Conservation (phyloP, 2,888 invertebrate species). For the Dolomedes plantarius region DNA sequence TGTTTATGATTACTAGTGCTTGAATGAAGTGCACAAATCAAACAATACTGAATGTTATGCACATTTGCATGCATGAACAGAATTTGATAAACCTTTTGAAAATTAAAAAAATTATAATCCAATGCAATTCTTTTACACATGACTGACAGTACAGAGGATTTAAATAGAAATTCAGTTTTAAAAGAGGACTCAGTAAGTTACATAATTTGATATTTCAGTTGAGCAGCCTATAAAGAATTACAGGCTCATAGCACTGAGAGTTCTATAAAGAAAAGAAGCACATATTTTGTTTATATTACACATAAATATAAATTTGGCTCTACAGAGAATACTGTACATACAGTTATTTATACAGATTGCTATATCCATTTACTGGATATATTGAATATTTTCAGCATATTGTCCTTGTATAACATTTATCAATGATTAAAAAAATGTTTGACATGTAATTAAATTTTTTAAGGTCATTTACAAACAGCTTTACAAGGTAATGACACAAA, state of each 20-base stretch:
- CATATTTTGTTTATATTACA: conserved; percentile 12
- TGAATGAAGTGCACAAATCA: conserved; percentile 62
- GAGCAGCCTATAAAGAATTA: conserved; percentile 19
- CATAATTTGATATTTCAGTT: background rate
- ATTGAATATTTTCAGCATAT: background rate
- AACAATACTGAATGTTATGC: conserved; percentile 7
- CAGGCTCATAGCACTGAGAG: conserved; percentile 37
- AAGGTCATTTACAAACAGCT: too few relatives aligned
- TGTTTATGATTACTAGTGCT: conserved; percentile 48
- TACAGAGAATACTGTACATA: conserved; percentile 26
- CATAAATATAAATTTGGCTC: conserved; percentile 33
- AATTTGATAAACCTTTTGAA: too few relatives aligned
- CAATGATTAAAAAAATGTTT: too few relatives aligned
- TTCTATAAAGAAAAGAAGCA: conserved; percentile 28
- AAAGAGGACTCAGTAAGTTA: background rate
- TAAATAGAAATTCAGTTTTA: background rate
- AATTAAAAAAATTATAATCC: too few relatives aligned
- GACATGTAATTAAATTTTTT: too few relatives aligned
- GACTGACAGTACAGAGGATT: too few relatives aligned
- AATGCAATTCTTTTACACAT: too few relatives aligned
- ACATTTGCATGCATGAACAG: background rate
- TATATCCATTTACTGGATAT: background rate
- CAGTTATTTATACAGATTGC: conserved; percentile 31
- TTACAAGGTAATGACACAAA: too few relatives aligned
- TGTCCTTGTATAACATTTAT: background rate